Evolutionary conservation across 2,113 vertebrate species (phyloP).

Genomic region (Callocephalon fimbriatum): DNA sequence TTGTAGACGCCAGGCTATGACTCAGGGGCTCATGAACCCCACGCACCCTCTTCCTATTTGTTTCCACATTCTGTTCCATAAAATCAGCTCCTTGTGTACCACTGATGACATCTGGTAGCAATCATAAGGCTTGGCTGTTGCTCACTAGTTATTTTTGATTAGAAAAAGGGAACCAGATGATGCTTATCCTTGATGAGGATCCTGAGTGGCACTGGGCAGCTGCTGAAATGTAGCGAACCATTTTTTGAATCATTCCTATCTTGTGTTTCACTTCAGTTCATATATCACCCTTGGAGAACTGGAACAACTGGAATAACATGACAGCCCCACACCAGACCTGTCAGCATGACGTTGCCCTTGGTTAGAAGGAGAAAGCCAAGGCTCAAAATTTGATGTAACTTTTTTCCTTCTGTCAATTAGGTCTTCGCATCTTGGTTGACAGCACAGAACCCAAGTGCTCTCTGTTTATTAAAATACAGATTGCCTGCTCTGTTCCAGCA

Average conservation of each 20-base stretch:
- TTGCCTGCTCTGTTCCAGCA: fast-evolving
- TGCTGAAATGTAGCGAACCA: fast-evolving
- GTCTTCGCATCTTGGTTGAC: background rate
- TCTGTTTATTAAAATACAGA: background rate
- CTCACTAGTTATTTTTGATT: background rate
- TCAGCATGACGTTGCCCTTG: fast-evolving
- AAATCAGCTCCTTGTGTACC: background rate
- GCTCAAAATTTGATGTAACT: background rate
- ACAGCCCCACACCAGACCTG: background rate
- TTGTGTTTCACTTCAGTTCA: background rate
- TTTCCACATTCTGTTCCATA: background rate
- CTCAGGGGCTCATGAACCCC: background rate
- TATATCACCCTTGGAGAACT: background rate
- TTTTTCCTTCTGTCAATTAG: background rate
- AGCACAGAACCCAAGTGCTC: background rate
- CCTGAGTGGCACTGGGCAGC: background rate
- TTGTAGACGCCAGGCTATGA: background rate
- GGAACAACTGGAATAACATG: background rate
- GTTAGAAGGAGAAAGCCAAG: background rate
- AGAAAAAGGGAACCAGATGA: background rate
- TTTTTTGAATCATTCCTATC: background rate
- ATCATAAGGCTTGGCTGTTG: background rate
- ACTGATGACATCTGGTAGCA: background rate
- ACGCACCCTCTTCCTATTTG: background rate
- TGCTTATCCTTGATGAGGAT: background rate